Evolutionary conservation across 2,113 vertebrate species (phyloP).

Genomic region (Tragulus kanchil): DNA sequence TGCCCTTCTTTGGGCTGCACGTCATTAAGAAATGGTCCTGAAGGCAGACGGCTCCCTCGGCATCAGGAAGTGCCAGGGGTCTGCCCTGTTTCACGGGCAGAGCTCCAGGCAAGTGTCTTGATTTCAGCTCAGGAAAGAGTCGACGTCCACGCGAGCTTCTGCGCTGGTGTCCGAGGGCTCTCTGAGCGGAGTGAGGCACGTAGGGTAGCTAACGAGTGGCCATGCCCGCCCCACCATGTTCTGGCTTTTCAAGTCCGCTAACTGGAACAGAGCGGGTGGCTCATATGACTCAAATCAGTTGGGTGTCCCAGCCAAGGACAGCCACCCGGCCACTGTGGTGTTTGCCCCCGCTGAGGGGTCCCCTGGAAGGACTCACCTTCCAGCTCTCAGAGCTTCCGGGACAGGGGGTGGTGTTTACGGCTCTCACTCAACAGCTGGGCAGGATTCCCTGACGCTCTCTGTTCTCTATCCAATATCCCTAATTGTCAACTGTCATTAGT

Average conservation of each 20-base stretch:
- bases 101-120: not conserved
- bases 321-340: accelerated
- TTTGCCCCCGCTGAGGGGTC: accelerated
- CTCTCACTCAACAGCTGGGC: too few species aligned
- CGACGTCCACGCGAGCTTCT: accelerated
- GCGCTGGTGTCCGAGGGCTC: not conserved
- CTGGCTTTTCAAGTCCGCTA: not conserved
- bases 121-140: not conserved
- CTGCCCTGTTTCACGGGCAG: not conserved
- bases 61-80: not conserved
- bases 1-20: not conserved
- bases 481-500: not conserved
- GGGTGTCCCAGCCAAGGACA: too few species aligned
- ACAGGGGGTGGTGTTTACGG: accelerated
- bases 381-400: not conserved
- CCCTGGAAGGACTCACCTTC: accelerated
- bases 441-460: not conserved
- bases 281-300: accelerated
- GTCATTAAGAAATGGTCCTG: not conserved
- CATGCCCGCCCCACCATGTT: accelerated
- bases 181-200: accelerated
- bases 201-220: accelerated
- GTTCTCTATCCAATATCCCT: not conserved
- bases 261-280: not conserved
- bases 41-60: not conserved